Conservation (phyloP, 1,140 invertebrate species). For the Atta texana region DNA sequence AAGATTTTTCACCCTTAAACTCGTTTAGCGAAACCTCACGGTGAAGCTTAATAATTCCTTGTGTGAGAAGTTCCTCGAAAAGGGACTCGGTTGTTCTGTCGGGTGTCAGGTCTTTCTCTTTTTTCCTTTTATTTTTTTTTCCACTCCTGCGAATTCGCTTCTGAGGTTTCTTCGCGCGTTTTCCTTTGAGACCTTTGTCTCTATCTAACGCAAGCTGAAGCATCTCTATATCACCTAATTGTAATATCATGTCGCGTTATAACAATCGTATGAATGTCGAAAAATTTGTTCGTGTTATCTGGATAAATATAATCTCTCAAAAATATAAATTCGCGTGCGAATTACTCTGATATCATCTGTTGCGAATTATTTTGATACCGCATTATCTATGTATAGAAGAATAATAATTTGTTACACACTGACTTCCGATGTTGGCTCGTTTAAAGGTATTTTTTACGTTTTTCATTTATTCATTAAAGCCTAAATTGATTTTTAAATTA, state of each 20-base stretch:
- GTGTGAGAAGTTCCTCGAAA: slow-evolving; percentile 95
- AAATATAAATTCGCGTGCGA: too few relatives aligned
- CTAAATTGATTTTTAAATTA: too few relatives aligned
- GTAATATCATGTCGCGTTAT: not conserved
- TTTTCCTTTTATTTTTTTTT: slow-evolving; percentile 96
- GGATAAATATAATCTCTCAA: not conserved
- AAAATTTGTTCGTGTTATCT: not conserved
- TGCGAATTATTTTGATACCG: too few relatives aligned
- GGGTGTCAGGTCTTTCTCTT: slow-evolving; percentile 98
- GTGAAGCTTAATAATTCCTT: slow-evolving; percentile 95
- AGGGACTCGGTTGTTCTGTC: slow-evolving; percentile 95
- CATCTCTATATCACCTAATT: slow-evolving; percentile 82
- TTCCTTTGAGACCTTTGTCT: slow-evolving; percentile 91
- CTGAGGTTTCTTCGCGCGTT: slow-evolving; percentile 93
- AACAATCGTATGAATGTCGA: not conserved
- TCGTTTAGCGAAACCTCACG: slow-evolving; percentile 90
- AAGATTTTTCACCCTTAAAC: slow-evolving; percentile 94
- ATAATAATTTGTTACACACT: too few relatives aligned
- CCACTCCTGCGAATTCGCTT: slow-evolving; percentile 92
- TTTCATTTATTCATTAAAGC: too few relatives aligned
- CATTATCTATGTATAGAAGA: too few relatives aligned
- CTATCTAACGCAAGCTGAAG: slow-evolving; percentile 91
- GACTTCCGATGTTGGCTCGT: too few relatives aligned
- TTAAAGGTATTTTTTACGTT: too few relatives aligned
- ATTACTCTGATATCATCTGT: too few relatives aligned